These are phyloP conservation scores for Actenoides lindsayi DNA, from an alignment of 2,113 vertebrate genomes.

Conservation along the genomic window DNA sequence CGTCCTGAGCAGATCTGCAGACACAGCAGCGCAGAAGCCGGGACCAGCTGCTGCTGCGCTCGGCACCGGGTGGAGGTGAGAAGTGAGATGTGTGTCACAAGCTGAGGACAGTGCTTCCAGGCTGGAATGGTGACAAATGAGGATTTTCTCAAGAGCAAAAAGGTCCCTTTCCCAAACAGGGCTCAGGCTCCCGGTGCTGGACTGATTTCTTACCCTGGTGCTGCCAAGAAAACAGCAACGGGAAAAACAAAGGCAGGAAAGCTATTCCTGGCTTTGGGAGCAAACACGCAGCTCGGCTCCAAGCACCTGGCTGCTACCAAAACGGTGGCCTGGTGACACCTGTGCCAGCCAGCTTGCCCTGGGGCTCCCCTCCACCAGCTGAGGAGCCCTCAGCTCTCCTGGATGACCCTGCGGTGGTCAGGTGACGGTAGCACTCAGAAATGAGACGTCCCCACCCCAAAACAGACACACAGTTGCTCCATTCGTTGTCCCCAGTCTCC, in stretches of 20 bases:
- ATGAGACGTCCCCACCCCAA: not conserved
- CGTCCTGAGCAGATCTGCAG: not conserved
- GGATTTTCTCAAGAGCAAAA: not conserved
- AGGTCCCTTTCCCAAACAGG: not conserved
- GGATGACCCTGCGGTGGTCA: not conserved
- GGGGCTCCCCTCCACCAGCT: not conserved
- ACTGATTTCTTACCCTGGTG: not conserved
- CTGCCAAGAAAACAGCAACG: not conserved
- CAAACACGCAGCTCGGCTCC: not conserved
- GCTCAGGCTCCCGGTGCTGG: not conserved
- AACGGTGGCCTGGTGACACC: not conserved
- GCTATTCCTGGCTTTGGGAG: not conserved
- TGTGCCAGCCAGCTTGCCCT: fast-evolving
- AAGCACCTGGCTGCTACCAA: fast-evolving
- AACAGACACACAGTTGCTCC: not conserved
- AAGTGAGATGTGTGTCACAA: not conserved
- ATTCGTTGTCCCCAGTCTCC: not conserved
- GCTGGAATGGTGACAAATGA: not conserved
- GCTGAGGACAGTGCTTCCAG: not conserved
- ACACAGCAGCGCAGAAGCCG: fast-evolving
- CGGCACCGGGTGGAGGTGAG: fast-evolving
- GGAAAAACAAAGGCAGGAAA: constrained; percentile 25
- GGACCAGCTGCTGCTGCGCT: not conserved
- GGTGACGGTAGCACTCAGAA: not conserved
- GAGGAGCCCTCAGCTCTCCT: not conserved